Base-by-base conservation (phyloP, 2,113 vertebrate genomes). In the Gadus chalcogrammus region DNA sequence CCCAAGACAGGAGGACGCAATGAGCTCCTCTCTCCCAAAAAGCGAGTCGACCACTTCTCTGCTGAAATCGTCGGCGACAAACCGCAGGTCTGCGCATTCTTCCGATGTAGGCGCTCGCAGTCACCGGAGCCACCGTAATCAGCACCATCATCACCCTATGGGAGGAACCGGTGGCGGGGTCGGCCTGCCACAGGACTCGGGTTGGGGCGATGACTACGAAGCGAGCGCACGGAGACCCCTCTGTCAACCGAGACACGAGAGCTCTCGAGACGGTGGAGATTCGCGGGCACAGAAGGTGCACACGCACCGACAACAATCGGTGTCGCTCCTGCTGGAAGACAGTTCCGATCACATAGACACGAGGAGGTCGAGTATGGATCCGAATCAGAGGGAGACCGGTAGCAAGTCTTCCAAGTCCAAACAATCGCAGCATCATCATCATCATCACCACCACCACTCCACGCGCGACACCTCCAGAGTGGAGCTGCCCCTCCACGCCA, bases 41-140 rank as follows among this genome's bases (percentile, higher is more conserved):
- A 95, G 95, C 93, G 94, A 97, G 73, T 94, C 95, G 74, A 91
- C 92, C 78, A 93, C 95, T 27, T 95, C 95, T 53, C 90, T 96
- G 71, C 91, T 95, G 77, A 92, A 88, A 78, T 79, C 90, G 1
- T 79, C 88, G 0, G 88, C 76, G 72, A 87, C 89, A 35, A 88
- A 58, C 67, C 84, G 86, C 71, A 86, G 74, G 81, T 83, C 84
- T 15, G 83, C 64, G 55, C 81, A 86, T 70, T n/a, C 31, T 35
- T 35, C 81, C 16, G 87, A 79, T 24, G 76, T 52, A 72, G 87
- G 80, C 64, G 82, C 80, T 15, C 85, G 64, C 58, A 79, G 76
- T 5, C 83, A 72, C 77, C 75, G 74, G 17, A 77, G 78, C 42
- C 81, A 78, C 73, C 88, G 79, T 38, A 20, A 61, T 6, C 71